These are phyloP conservation scores for Himalopsyche japonica DNA, from an alignment of 2,888 invertebrate genomes.

Conservation along the genomic window DNA sequence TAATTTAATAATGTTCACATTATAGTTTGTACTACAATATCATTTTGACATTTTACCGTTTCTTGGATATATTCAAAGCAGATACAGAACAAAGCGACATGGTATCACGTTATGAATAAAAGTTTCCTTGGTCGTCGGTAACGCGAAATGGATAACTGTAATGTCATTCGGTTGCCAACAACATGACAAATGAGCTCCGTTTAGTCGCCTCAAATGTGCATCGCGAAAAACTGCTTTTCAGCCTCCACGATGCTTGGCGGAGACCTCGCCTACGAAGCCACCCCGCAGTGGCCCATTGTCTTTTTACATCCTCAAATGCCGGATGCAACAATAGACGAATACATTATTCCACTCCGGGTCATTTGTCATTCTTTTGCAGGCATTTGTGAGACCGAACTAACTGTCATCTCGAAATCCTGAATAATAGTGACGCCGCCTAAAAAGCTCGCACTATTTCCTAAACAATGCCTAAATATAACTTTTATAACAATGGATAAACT, in stretches of 20 bases:
- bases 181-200: slow-evolving; percentile 40
- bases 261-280: background rate
- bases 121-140: slow-evolving; percentile 18
- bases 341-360: slow-evolving; percentile 35
- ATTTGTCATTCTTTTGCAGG: slow-evolving; percentile 38
- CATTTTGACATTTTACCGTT: background rate
- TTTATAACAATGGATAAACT: background rate
- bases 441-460: slow-evolving; percentile 26
- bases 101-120: slow-evolving; percentile 30
- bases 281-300: slow-evolving; percentile 27
- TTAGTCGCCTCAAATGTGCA: slow-evolving; percentile 34
- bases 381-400: slow-evolving; percentile 27
- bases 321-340: slow-evolving; percentile 38
- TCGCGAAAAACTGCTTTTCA: slow-evolving; percentile 15
- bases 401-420: slow-evolving; percentile 39
- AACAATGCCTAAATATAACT: slow-evolving; percentile 14
- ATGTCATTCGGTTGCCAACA: slow-evolving; percentile 38
- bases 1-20: too few relatives aligned
- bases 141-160: slow-evolving; percentile 37
- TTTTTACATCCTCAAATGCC: slow-evolving; percentile 34
- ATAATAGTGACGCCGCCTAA: slow-evolving; percentile 26
- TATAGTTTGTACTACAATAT: background rate
- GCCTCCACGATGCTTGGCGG: background rate
- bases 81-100: slow-evolving; percentile 22
- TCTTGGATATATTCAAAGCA: slow-evolving; percentile 15